Conservation (phyloP, 2,113 vertebrate genomes). For the Ardeotis arabs region DNA sequence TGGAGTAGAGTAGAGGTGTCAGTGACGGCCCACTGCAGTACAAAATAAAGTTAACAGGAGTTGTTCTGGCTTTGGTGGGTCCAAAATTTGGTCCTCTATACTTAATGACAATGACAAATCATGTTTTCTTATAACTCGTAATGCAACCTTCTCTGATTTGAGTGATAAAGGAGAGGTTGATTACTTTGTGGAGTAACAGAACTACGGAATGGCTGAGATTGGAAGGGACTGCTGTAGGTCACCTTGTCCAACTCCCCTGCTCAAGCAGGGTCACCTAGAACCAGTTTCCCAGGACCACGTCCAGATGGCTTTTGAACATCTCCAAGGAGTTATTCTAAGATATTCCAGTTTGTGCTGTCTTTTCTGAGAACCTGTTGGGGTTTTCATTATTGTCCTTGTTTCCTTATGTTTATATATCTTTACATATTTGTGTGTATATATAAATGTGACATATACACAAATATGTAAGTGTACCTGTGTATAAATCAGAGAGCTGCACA, state of each 20-base stretch:
- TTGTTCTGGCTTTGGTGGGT: background rate
- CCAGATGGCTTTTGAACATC: background rate
- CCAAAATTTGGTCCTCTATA: background rate
- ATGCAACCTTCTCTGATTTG: background rate
- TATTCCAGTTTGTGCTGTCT: background rate
- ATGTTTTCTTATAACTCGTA: background rate
- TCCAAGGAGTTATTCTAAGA: background rate
- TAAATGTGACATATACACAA: background rate
- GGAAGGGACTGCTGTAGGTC: background rate
- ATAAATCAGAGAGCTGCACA: background rate
- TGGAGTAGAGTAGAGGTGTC: background rate
- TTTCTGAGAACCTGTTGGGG: background rate
- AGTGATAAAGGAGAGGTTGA: background rate
- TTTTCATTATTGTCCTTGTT: background rate
- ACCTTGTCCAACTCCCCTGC: background rate
- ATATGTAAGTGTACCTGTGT: background rate
- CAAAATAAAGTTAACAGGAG: background rate
- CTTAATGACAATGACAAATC: background rate
- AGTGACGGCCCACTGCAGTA: background rate
- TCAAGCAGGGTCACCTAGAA: background rate
- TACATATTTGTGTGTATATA: background rate
- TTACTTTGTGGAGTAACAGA: background rate
- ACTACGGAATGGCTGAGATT: background rate
- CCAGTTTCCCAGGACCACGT: background rate
- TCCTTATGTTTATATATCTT: background rate